A percentile compares a stretch with the other conserved stretches of the same genome.
These are phyloP conservation scores for Drosophila pseudotakahashii DNA, from an alignment of 2,888 invertebrate species.

Conservation along the genomic window DNA sequence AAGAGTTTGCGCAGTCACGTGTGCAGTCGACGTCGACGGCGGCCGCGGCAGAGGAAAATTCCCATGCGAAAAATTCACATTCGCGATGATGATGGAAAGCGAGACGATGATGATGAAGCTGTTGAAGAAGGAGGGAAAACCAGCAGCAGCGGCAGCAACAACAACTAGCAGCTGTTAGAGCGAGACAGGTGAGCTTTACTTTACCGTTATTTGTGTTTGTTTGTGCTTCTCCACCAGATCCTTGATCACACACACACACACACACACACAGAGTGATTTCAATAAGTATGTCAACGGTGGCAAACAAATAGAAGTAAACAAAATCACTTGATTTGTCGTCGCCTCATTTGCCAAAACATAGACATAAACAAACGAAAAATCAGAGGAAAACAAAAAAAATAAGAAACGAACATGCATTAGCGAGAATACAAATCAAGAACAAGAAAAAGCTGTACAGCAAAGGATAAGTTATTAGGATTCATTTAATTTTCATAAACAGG, in stretches of 20 bases:
- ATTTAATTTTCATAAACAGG: no score
- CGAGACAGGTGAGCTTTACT: constrained; percentile 16
- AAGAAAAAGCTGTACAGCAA: constrained; percentile 10
- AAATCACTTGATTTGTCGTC: constrained; percentile 51
- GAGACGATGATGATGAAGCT: constrained; percentile 27
- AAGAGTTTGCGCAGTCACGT: constrained; percentile 42
- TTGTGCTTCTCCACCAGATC: constrained; percentile 7
- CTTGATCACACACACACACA: constrained; percentile 18
- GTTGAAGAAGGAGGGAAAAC: constrained; percentile 12
- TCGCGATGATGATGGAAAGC: constrained; percentile 51
- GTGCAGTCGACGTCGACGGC: constrained; percentile 44
- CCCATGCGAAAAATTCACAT: constrained; percentile 74
- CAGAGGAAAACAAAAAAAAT: constrained; percentile 18
- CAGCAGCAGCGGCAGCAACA: constrained; percentile 20
- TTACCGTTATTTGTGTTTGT: background rate
- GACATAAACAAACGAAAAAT: constrained; percentile 13
- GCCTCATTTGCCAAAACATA: constrained; percentile 61
- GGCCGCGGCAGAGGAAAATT: constrained; percentile 57
- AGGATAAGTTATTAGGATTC: background rate
- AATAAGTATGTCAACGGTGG: constrained; percentile 14
- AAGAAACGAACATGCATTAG: background rate
- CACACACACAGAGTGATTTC: constrained; percentile 1
- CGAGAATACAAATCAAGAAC: constrained; percentile 4
- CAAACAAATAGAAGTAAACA: background rate
- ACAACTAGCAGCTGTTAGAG: constrained; percentile 26